Base-by-base conservation (phyloP, 2,113 vertebrate species). In the Entomyzon cyanotis region DNA sequence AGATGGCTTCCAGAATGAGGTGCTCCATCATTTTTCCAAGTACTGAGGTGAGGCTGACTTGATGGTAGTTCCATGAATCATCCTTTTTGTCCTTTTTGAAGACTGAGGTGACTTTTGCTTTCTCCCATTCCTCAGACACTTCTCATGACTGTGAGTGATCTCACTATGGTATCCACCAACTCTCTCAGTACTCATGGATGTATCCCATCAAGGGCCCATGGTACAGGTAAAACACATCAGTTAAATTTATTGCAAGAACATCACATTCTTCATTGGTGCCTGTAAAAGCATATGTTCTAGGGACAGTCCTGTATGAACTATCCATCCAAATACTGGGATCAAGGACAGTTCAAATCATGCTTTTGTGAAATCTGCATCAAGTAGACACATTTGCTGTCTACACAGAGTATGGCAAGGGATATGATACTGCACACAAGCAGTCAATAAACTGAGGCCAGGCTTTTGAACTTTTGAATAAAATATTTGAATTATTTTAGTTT, bases 101-200 rank as follows among this genome's bases (percentile, higher is more conserved):
- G 49, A 24, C 64, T 78, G 15, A 7, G 33, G 39, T 30, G 41
- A 47, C 5, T n/a, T 79, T 55, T 56, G 8, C 24, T 56, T 55
- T 56, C 30, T 41, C 6, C 15, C 49, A 63, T 41, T 55, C n/a
- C n/a, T 62, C 56, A 79, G 24, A 25, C 24, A 47, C 30, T 47
- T 1, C 1, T 56, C 1, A 0, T 50, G 62, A 55, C 41, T 20
- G 15, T 42, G 58, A 63, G 30, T 42, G 42, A 4, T 11, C 30
- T 63, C 65, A 49, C 20, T 37, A 9, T 22, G 24, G 4, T 47
- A 24, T 25, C 28, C 0, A 0, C 30, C 47, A 87, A 3, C 10
- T n/a, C 28, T 37, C 31, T 41, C 37, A 39, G 55, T 5, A 52
- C 20, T 17, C 20, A 14, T 12, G 20, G 52, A 11, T 47, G n/a